Evolutionary conservation across 2,113 vertebrate genomes (phyloP).

Genomic region (Addax nasomaculatus): DNA sequence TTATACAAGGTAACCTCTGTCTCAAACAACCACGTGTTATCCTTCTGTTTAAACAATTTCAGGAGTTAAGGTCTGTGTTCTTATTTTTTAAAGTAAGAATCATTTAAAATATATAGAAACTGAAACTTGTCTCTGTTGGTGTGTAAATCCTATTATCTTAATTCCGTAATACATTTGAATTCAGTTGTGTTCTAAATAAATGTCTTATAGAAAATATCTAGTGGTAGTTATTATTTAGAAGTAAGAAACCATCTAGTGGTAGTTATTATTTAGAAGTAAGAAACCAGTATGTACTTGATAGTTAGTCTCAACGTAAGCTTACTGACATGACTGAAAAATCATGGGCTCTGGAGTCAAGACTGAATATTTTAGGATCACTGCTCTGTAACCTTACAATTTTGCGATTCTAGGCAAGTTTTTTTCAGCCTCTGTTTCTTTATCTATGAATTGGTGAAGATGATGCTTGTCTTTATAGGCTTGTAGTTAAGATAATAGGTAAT

Average conservation of each 20-base stretch:
- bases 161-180: not conserved
- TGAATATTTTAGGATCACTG: not conserved
- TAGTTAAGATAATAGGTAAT: not conserved
- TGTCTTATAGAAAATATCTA: slow-evolving; percentile 12
- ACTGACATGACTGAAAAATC: not conserved
- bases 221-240: slow-evolving; percentile 18
- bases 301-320: not conserved
- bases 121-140: not conserved
- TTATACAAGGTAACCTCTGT: not conserved
- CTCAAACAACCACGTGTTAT: not conserved
- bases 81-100: not conserved
- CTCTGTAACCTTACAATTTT: not conserved
- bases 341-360: not conserved
- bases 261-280: slow-evolving; percentile 35
- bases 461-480: not conserved
- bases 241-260: not conserved
- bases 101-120: not conserved
- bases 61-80: not conserved
- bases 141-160: not conserved
- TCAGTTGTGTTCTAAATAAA: not conserved
- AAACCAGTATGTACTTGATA: not conserved
- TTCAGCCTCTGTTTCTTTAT: not conserved
- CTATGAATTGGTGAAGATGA: not conserved
- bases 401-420: not conserved
- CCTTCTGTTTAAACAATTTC: not conserved